Conservation (phyloP, 2,113 vertebrate genomes). For the Calyptommatus sinebrachiatus region DNA sequence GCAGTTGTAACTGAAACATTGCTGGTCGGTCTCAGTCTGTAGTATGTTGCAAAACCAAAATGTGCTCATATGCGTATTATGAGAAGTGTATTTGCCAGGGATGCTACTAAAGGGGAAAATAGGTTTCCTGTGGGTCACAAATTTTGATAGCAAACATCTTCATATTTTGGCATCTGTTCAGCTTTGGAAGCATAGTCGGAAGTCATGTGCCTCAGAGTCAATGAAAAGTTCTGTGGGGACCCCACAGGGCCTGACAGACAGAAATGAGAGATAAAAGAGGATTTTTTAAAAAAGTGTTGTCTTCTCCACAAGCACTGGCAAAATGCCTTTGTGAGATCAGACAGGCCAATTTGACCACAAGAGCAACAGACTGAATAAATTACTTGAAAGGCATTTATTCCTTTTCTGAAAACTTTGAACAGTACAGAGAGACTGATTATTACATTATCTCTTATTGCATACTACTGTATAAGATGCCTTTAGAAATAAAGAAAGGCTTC, state of each 20-base stretch:
- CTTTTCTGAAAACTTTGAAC: too few species aligned
- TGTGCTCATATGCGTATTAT: background rate
- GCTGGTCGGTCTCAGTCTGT: background rate
- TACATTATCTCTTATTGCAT: too few species aligned
- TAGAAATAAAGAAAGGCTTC: too few species aligned
- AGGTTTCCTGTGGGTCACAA: background rate
- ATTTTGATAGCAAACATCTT: background rate
- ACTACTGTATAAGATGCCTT: too few species aligned
- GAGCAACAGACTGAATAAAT: too few species aligned
- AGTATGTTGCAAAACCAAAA: too few species aligned
- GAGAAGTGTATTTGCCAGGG: background rate
- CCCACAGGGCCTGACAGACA: background rate
- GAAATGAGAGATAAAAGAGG: background rate
- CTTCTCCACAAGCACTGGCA: too few species aligned
- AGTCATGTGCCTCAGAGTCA: fast-evolving
- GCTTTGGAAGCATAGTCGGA: background rate
- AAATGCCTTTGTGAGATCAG: too few species aligned
- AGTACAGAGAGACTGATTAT: too few species aligned
- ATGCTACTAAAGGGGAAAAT: background rate
- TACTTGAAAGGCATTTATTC: too few species aligned
- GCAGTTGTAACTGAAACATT: background rate
- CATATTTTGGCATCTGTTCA: background rate
- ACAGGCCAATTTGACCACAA: too few species aligned
- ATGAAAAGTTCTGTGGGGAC: background rate
- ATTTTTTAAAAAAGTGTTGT: too few species aligned